Base-by-base conservation (phyloP, 2,797 vertebrate species). In the Enteromius argenteus region DNA sequence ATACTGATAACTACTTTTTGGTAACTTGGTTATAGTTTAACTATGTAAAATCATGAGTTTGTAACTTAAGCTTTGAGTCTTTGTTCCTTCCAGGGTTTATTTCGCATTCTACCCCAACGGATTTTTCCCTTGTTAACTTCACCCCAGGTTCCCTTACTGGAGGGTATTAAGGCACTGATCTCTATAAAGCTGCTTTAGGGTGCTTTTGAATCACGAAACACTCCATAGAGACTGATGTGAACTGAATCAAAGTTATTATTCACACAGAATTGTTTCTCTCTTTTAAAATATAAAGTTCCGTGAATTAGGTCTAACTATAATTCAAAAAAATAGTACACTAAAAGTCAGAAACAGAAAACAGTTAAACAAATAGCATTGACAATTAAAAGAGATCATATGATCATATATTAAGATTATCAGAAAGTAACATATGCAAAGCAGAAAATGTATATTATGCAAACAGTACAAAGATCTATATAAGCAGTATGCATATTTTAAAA, bases 121-220 rank as follows among this genome's bases (percentile, higher is more conserved):
- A 56, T 23, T 58, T 81, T 58, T 44, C n/a, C 42, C 42, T 66
- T 66, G n/a, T 49, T 35, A 56, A 21, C 56, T 68, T 68, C 46
- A 81, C 49, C 51, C 17, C 23, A 44, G 49, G 35, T 44, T 81
- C 19, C 53, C 27, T 53, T 30, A n/a, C 32, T 10, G 17, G 23
- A 58, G 23, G 14, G 3, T 23, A 49, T 72, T 27, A 49, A 79
- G 42, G 19, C 42, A 15, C 27, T 79, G 39, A 62, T 67, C 60
- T 67, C 60, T 51, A 19, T 15, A 67, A 67, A 76, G 60, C 46
- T 67, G 44, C 58, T 53, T 67, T 19, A 49, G 7, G 1, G 32
- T 60, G 13, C 62, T 23, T 8, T 67, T 79, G 19, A 79, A 15
- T 79, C 14, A 13, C 2, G 44, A 49, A 21, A 67, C 14, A 32